Evolutionary conservation across 2,797 vertebrate genomes (phyloP).

Genomic region (Leptodactylus fallax): DNA sequence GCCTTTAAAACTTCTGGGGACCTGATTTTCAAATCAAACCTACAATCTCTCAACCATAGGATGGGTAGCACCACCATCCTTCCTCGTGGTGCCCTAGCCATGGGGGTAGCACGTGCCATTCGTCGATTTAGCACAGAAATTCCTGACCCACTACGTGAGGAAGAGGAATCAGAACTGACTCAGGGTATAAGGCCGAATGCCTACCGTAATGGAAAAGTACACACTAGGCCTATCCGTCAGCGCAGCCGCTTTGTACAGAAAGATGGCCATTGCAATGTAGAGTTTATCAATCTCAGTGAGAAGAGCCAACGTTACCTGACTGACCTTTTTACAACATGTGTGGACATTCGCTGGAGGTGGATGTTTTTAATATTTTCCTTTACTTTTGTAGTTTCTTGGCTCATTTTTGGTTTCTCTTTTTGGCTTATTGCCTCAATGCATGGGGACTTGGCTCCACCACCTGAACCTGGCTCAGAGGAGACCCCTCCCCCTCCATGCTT

Average conservation of each 20-base stretch:
- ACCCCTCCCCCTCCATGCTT: conserved; percentile 81
- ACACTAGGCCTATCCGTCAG: conserved; percentile 51
- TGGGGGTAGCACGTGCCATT: conserved; percentile 72
- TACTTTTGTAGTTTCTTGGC: conserved; percentile 92
- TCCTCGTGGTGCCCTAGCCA: conserved; percentile 56
- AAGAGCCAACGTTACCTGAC: conserved; percentile 90
- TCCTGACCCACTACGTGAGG: conserved; percentile 47
- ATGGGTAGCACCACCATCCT: conserved; percentile 67
- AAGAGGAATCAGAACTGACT: conserved; percentile 65
- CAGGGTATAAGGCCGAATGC: conserved; percentile 64
- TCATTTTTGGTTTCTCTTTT: conserved; percentile 90
- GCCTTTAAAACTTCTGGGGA: conserved; percentile 57
- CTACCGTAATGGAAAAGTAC: conserved; percentile 70
- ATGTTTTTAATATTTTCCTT: conserved; percentile 93
- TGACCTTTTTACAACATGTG: conserved; percentile 93
- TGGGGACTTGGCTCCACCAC: conserved; percentile 70
- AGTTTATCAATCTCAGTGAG: conserved; percentile 90
- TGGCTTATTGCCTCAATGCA: conserved; percentile 88
- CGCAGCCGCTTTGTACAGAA: conserved; percentile 75
- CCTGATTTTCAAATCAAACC: conserved; percentile 50
- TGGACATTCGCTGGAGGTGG: conserved; percentile 95
- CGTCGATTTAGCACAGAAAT: conserved; percentile 69
- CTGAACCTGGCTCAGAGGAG: conserved; percentile 65
- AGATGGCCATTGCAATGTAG: conserved; percentile 75
- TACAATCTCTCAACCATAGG: conserved; percentile 60